Evolutionary conservation across 2,113 vertebrate genomes (phyloP).

Genomic region (Antigone vipio): DNA sequence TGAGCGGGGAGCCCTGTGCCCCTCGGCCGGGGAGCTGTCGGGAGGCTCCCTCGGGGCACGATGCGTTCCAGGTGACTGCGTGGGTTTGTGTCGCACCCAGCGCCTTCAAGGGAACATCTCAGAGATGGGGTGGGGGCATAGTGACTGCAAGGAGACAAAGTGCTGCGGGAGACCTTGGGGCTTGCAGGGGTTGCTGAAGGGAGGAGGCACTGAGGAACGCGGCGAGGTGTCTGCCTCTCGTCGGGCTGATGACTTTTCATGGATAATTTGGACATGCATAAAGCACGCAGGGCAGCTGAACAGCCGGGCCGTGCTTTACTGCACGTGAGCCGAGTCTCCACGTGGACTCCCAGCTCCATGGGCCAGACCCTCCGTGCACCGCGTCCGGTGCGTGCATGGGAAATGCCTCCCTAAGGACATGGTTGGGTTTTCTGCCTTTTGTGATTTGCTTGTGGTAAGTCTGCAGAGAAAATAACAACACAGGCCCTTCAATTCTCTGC

Average conservation of each 20-base stretch:
- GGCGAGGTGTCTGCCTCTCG: neutral
- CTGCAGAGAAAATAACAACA: neutral
- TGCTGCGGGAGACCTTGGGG: accelerated
- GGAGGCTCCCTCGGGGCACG: neutral
- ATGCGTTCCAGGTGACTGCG: neutral
- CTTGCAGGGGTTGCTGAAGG: neutral
- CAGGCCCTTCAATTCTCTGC: neutral
- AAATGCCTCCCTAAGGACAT: neutral
- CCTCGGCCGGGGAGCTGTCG: neutral
- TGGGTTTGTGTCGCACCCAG: neutral
- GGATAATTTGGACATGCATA: neutral
- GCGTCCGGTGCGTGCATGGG: accelerated
- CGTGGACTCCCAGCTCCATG: accelerated
- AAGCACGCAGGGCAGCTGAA: neutral
- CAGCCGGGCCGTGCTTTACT: accelerated
- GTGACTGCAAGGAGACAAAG: accelerated
- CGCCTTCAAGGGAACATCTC: neutral
- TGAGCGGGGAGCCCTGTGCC: neutral
- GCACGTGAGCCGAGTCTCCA: neutral
- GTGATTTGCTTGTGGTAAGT: neutral
- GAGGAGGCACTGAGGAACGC: neutral
- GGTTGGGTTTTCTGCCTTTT: neutral
- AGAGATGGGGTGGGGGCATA: accelerated
- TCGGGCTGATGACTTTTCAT: accelerated
- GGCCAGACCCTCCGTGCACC: accelerated